Evolutionary conservation across 2,113 vertebrate species (phyloP), one percentile per base, ranked within the genome.

Genomic region (Notarius quadriscutis): DNA sequence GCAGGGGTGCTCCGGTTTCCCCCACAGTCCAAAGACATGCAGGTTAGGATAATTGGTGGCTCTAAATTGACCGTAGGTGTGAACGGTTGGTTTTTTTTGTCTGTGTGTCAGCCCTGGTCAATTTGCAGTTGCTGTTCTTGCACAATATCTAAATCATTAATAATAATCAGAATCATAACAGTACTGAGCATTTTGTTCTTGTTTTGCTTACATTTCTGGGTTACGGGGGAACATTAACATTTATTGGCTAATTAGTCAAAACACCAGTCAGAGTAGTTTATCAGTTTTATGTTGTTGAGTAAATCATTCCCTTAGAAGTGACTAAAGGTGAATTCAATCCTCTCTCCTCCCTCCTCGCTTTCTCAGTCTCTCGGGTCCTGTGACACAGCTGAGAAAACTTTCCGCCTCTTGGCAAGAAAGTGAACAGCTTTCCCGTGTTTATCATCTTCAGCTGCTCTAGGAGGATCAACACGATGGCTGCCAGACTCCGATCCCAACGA

Each of bases 381-480:
- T 57, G 86, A 78, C 69, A 83, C 55, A 53, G 81, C 71, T 15
- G 50, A 87, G n/a, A 77, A 83, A 87, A 67, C 81, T 65, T 83
- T 65, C n/a, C 22, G 4, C 51, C 58, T 81, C 57, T 78, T 86
- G 80, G 69, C 80, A 87, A 84, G 48, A 74, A 67, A 86, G 71
- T 75, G 77, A 71, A 80, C 60, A 78, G 62, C 87, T 84, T 85
- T 87, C 51, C 82, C 11, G 41, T 87, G 53, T 88, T 87, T 79
- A 67, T 86, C 83, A 82, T 72, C 62, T 25, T 55, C n/a, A 55
- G 53, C 57, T 72, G 81, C 83, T 83, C 83, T 18, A 80, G 90
- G 80, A 90, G 72, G 77, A 87, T 62, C 82, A 67, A 77, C 77
- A 71, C 25, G 51, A 80, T 58, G n/a, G 50, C 65, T 67, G 81